Evolutionary conservation across 2,113 vertebrate species (phyloP).

Genomic region (Hepsetus odoe): DNA sequence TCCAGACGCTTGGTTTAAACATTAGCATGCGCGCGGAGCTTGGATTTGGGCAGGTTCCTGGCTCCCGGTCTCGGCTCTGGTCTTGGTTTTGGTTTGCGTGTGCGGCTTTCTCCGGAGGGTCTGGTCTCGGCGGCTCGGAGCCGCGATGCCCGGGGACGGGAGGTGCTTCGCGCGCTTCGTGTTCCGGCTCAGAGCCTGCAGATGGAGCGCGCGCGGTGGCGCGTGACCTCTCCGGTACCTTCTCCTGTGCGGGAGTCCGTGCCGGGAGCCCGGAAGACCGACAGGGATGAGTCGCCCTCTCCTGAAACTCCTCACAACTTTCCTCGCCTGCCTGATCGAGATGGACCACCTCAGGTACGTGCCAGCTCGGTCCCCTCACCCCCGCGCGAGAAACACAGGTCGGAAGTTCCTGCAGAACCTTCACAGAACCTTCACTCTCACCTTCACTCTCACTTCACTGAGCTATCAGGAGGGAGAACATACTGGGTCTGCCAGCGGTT

Average conservation of each 20-base stretch:
- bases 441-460: no score
- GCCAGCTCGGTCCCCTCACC: constrained; percentile 61
- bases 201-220: constrained; percentile 66
- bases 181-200: constrained; percentile 59
- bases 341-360: constrained; percentile 93
- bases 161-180: constrained; percentile 60
- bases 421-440: no score
- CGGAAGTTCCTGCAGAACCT: no score
- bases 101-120: no score
- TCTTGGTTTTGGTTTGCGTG: no score
- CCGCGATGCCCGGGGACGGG: constrained; percentile 85
- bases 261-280: constrained; percentile 79
- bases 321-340: constrained; percentile 91
- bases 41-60: no score
- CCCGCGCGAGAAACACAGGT: no score
- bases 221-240: constrained; percentile 54
- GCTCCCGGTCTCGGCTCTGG: no score
- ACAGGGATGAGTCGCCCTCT: constrained; percentile 94
- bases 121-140: constrained; percentile 49
- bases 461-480: no score
- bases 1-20: no score
- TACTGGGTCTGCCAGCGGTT: no score
- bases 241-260: constrained; percentile 70
- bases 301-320: constrained; percentile 90
- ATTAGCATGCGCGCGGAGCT: no score